phyloP scores from a whole-genome alignment of 92 coral and sea anemone species.

The Umimayanthus chanpuru region DNA sequence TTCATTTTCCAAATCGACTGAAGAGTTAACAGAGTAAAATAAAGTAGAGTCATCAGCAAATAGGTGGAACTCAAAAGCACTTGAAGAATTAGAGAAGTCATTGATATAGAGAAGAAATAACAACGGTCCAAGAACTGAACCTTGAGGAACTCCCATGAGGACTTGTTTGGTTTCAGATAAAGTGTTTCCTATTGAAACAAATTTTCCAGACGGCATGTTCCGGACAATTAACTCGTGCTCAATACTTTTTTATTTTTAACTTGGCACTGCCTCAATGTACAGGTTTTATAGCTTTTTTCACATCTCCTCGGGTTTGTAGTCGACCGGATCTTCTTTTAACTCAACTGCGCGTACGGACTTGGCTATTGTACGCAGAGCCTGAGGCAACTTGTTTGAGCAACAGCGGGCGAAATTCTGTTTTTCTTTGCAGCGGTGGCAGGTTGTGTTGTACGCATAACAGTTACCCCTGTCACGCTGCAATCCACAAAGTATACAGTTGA shows the following conservation, averaged over 20 bases:
- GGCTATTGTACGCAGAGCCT: neutral
- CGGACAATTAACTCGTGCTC: neutral
- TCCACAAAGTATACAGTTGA: slow-evolving; percentile 60
- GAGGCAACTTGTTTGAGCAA: too few species aligned
- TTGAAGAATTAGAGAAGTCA: too few species aligned
- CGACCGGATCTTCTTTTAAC: neutral
- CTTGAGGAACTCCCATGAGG: too few species aligned
- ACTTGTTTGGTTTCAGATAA: too few species aligned
- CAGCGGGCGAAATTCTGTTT: slow-evolving; percentile 10
- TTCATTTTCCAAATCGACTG: too few species aligned
- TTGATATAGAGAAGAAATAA: too few species aligned
- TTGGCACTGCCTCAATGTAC: neutral
- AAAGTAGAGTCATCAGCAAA: too few species aligned
- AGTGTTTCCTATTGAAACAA: too few species aligned
- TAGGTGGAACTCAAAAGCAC: too few species aligned
- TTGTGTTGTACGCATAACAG: slow-evolving; percentile 41
- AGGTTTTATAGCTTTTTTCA: neutral
- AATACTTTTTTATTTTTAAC: slow-evolving; percentile 6
- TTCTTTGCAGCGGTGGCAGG: slow-evolving; percentile 47
- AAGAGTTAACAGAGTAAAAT: too few species aligned
- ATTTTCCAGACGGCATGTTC: too few species aligned
- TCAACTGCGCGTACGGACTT: slow-evolving; percentile 4
- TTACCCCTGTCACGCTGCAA: slow-evolving; percentile 24
- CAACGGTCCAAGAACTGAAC: too few species aligned
- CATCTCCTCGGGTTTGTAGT: neutral